phyloP scores from a whole-genome alignment of 2,797 vertebrate genomes.

The Squalus acanthias region DNA sequence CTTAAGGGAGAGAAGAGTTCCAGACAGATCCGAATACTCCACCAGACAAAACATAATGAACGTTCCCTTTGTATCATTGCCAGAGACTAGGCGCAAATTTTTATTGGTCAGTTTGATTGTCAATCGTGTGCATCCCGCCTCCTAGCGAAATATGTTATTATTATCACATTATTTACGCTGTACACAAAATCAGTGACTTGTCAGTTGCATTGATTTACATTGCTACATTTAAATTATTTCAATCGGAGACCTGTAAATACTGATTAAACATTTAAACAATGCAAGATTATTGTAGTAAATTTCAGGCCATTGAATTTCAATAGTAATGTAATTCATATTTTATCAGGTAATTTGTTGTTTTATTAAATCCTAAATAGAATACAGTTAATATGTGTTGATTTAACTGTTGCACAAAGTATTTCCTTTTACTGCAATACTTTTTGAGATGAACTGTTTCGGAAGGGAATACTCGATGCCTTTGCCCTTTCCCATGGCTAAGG shows the following conservation, averaged over 20 bases:
- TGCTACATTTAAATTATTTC: neutral
- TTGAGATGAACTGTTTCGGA: no score
- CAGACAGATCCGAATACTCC: neutral
- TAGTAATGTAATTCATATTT: neutral
- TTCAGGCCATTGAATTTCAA: neutral
- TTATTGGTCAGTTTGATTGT: neutral
- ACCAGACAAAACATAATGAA: neutral
- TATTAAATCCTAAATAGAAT: neutral
- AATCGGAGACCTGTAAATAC: neutral
- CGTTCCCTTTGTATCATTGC: neutral
- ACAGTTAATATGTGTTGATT: neutral
- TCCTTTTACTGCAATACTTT: neutral
- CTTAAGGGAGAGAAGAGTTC: neutral
- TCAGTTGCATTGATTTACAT: neutral
- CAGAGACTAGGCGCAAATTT: neutral
- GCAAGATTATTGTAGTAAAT: slow-evolving; percentile 16
- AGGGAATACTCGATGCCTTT: neutral
- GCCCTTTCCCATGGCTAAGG: neutral
- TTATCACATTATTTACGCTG: neutral
- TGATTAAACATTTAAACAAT: neutral
- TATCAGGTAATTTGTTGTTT: neutral
- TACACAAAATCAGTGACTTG: neutral
- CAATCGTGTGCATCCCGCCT: neutral
- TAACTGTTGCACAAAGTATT: neutral
- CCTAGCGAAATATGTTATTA: neutral